A percentile compares a stretch with the other conserved stretches of the same genome.
Evolutionary conservation across 2,888 invertebrate species (phyloP).

Genomic region (Globia sparganii): DNA sequence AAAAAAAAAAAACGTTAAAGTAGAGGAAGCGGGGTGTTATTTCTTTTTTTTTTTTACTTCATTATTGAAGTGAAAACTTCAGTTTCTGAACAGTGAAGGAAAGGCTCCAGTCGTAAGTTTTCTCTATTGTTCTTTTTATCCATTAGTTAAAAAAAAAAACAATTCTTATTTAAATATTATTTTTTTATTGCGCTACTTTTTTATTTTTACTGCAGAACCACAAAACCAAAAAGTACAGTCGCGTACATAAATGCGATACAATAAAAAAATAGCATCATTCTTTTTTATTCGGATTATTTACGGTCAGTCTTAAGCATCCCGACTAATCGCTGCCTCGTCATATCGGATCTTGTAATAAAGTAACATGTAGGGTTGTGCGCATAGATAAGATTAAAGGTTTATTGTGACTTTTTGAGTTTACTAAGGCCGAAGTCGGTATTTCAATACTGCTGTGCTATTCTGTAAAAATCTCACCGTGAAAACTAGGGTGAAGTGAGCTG

Average conservation of each 20-base stretch:
- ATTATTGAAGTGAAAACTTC: too few species aligned
- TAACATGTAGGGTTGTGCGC: neutral
- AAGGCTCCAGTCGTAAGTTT: neutral
- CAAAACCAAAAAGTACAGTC: conserved; percentile 64
- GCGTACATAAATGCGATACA: conserved; percentile 79
- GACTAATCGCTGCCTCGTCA: conserved; percentile 82
- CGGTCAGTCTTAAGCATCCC: conserved; percentile 81
- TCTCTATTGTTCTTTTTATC: neutral
- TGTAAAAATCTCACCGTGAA: too few species aligned
- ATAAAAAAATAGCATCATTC: conserved; percentile 82
- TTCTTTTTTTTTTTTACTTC: too few species aligned
- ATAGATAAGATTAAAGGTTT: neutral
- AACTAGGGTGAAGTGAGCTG: too few species aligned
- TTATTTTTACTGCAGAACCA: conserved; percentile 28
- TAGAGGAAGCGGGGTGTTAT: neutral
- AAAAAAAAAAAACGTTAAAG: neutral
- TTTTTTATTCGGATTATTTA: conserved; percentile 82
- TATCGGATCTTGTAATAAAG: conserved; percentile 56
- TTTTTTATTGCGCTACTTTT: neutral
- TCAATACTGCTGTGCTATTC: too few species aligned
- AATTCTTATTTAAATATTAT: neutral
- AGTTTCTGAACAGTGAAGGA: too few species aligned
- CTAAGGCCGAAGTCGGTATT: neutral
- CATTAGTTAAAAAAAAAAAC: neutral
- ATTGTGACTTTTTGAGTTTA: neutral